Evolutionary conservation across 1,140 invertebrate species (phyloP).

Genomic region (Aethina tumida): DNA sequence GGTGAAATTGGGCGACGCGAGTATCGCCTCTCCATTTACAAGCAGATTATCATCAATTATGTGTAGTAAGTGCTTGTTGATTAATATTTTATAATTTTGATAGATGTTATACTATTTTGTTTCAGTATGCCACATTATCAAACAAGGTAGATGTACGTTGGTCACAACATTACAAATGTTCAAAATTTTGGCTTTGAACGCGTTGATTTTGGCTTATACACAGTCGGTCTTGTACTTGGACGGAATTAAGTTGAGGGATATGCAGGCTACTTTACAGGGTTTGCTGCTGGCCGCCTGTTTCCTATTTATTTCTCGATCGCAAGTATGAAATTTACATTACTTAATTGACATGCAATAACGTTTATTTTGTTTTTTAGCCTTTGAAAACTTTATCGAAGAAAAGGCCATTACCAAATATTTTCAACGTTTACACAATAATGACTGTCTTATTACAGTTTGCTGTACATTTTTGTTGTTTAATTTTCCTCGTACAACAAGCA

Average conservation of each 20-base stretch:
- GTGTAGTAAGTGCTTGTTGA: constrained; percentile 63
- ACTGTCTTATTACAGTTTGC: constrained; percentile 93
- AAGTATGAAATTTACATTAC: constrained; percentile 49
- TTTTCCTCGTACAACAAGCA: constrained; percentile 82
- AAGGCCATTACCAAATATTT: constrained; percentile 95
- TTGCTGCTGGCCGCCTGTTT: constrained; percentile 92
- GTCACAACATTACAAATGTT: constrained; percentile 99
- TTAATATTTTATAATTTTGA: constrained; percentile 5
- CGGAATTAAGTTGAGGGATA: constrained; percentile 96
- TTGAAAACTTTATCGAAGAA: constrained; percentile 86
- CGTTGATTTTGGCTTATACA: constrained; percentile 94
- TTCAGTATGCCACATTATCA: constrained; percentile 95
- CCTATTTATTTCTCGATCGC: constrained; percentile 95
- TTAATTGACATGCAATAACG: neutral
- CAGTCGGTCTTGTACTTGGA: constrained; percentile 98
- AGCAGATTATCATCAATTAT: constrained; percentile 94
- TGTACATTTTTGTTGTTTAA: constrained; percentile 86
- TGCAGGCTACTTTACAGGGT: constrained; percentile 93
- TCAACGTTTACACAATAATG: constrained; percentile 94
- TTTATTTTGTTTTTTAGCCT: constrained; percentile 56
- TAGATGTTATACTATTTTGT: no score
- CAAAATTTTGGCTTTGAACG: constrained; percentile 98
- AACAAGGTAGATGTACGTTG: constrained; percentile 96
- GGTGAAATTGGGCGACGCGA: constrained; percentile 95
- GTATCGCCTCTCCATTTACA: constrained; percentile 98